phyloP scores from a whole-genome alignment of 2,797 vertebrate species.

The Micromesistius poutassou region DNA sequence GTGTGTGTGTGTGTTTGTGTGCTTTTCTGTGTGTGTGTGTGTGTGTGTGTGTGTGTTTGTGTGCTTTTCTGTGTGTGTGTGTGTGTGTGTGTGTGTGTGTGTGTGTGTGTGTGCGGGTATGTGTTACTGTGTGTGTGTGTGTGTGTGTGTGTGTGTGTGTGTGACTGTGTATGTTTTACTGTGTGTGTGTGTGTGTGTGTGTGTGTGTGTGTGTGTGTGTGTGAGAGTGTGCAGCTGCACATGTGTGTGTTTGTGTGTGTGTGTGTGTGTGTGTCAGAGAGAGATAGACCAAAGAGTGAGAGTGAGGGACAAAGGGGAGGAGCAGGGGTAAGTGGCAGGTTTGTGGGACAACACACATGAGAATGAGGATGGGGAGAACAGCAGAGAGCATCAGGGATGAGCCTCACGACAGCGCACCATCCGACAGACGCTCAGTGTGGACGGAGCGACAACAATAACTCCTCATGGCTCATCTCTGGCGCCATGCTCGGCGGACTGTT shows the following conservation, averaged over 20 bases:
- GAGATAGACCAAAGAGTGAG: constrained; percentile 25
- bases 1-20: constrained; percentile 18
- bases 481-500: neutral
- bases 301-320: constrained; percentile 28
- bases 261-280: neutral
- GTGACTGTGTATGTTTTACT: constrained; percentile 5
- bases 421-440: constrained; percentile 46
- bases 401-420: constrained; percentile 35
- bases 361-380: constrained; percentile 24
- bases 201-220: neutral
- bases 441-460: constrained; percentile 33
- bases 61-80: neutral
- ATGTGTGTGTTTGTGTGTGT: constrained; percentile 13
- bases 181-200: constrained; percentile 39
- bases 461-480: constrained; percentile 17
- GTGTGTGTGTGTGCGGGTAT: too few species aligned
- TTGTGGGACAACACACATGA: neutral
- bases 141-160: neutral
- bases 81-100: too few species aligned
- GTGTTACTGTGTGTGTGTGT: neutral
- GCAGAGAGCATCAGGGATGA: constrained; percentile 35
- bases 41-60: constrained; percentile 27
- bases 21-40: constrained; percentile 33
- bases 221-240: neutral
- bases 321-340: neutral